phyloP scores from a whole-genome alignment of 2,888 invertebrate genomes.

The Andrena fulva region DNA sequence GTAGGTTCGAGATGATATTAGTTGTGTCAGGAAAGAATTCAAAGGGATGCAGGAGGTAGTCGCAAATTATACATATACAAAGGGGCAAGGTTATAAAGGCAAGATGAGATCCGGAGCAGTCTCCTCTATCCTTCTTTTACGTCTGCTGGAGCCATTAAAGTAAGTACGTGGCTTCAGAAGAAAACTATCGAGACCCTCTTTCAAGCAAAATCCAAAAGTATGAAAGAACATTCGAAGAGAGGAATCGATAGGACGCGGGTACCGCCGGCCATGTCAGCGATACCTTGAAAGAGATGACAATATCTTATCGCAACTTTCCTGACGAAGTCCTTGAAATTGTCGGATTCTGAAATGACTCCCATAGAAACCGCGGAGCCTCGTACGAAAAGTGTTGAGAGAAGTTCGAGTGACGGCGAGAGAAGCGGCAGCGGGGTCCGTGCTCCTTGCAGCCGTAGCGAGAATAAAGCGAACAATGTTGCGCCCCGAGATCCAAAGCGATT shows the following conservation, averaged over 20 bases:
- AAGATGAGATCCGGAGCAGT: not conserved
- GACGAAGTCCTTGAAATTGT: conserved; percentile 13
- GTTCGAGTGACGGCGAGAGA: not conserved
- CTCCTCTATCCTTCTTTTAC: too few relatives aligned
- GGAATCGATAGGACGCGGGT: not conserved
- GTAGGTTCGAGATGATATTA: too few relatives aligned
- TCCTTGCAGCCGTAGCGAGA: not conserved
- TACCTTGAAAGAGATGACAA: not conserved
- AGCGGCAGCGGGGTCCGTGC: not conserved
- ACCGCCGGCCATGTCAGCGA: not conserved
- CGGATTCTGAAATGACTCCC: too few relatives aligned
- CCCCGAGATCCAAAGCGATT: not conserved
- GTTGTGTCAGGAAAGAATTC: not conserved
- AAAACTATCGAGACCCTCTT: not conserved
- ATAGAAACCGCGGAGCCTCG: not conserved
- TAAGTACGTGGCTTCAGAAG: conserved; percentile 8
- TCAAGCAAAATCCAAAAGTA: not conserved
- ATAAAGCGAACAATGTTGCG: conserved; percentile 2
- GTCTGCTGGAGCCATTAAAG: conserved; percentile 17
- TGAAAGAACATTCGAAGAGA: conserved; percentile 6
- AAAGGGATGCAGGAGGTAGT: not conserved
- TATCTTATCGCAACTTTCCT: not conserved
- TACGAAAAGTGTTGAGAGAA: not conserved
- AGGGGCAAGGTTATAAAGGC: conserved; percentile 14
- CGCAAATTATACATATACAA: not conserved